Evolutionary conservation across 2,888 invertebrate genomes (phyloP), one percentile per base, ranked within the genome.

Genomic region (Caenorhabditis japonica): DNA sequence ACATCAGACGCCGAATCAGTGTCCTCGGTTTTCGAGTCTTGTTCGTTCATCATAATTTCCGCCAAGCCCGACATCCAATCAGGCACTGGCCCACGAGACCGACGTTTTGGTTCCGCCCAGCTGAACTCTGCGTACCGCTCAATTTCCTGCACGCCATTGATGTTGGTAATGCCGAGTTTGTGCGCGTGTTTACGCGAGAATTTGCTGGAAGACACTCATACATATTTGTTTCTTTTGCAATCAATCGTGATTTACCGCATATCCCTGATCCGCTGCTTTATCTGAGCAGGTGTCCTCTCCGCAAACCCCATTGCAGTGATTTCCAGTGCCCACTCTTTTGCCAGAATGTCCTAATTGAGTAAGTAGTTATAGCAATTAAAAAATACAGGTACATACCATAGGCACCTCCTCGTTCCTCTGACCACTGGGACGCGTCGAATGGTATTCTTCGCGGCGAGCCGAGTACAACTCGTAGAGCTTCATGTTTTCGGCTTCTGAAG

Each of bases 401-500:
- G 72, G 72, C 19, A 72, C 72, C 36, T 72, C 72, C 12, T 66
- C 72, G 27, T 66, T 72, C 23, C 64, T 25, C 13, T 72, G 72
- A 4, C 72, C 72, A 3, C 62, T 64, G 7, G 72, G 72, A 12
- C 72, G 25, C 3, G 72, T 72, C 17, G 72, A 72, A 19, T 72
- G 72, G 47, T 72, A 72, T 13, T 72, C 72, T 30, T 72, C 72
- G 4, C 72, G 41, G 17, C 51, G n/a, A 0, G 34, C 34, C 4
- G 64, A 64, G 47, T 72, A 72, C 2, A 72, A 30, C 44, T 72
- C 72, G 47, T 72, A 72, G 2, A 72, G 55, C 12, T 60, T 59
- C 72, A 72, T 72, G 36, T 72, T 72, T 27, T 72, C 72, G 23
- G 64, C 52, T 55, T 72, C 72, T 72, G 52, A n/a, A n/a, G n/a